Evolutionary conservation across 2,113 vertebrate species (phyloP).

Genomic region (Elephas maximus): DNA sequence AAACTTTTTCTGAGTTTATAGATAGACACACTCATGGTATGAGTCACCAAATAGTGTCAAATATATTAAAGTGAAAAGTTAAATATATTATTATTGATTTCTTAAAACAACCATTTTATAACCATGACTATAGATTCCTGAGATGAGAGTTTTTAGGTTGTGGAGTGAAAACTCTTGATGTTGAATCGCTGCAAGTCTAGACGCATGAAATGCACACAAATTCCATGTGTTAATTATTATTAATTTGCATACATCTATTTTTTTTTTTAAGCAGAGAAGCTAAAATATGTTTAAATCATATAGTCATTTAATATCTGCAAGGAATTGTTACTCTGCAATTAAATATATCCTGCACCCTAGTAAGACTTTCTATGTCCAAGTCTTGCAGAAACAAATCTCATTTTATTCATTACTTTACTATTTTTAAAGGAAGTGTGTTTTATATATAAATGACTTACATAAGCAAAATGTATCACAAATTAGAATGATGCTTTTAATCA

Average conservation of each 20-base stretch:
- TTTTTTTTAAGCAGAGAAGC: background rate
- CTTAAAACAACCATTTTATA: background rate
- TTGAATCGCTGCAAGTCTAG: background rate
- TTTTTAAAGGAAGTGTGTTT: background rate
- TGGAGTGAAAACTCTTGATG: background rate
- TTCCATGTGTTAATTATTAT: background rate
- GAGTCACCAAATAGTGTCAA: background rate
- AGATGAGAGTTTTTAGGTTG: background rate
- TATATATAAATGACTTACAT: background rate
- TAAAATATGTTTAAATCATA: background rate
- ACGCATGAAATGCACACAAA: background rate
- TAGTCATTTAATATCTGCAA: background rate
- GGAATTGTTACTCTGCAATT: background rate
- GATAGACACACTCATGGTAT: background rate
- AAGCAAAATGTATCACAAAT: constrained; percentile 5
- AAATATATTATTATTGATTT: background rate
- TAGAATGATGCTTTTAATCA: background rate
- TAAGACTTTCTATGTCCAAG: background rate
- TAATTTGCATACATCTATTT: background rate
- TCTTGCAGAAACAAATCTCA: background rate
- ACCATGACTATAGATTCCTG: background rate
- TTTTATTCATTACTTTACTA: background rate
- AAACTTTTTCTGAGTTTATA: background rate
- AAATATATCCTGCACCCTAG: background rate
- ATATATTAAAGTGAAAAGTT: background rate